A percentile compares a stretch with the other conserved stretches of the same genome.
Evolutionary conservation across 2,113 vertebrate species (phyloP).

Genomic region (Varanus salvator): DNA sequence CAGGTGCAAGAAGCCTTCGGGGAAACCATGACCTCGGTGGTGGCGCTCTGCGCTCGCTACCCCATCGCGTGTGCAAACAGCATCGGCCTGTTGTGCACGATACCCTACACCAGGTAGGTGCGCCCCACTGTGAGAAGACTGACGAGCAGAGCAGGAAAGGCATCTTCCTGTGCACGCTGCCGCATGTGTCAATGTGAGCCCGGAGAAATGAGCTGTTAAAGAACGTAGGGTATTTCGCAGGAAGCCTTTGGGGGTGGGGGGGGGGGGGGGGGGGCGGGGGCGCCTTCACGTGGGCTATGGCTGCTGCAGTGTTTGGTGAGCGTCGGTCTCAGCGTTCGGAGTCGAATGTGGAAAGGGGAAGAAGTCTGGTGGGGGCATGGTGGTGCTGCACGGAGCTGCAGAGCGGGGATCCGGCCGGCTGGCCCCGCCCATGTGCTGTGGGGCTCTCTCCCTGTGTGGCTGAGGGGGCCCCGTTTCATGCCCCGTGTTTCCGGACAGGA

Average conservation of each 20-base stretch:
- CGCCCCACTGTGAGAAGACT: background rate
- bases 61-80: slow-evolving; percentile 98
- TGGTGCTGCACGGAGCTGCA: background rate
- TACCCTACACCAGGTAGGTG: slow-evolving; percentile 92
- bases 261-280: too few relatives aligned
- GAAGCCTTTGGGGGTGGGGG: background rate
- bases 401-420: background rate
- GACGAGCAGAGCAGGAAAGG: background rate
- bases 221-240: background rate
- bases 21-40: slow-evolving; percentile 98
- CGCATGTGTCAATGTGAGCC: background rate
- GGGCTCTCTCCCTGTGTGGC: background rate
- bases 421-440: background rate
- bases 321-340: background rate
- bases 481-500: slow-evolving; percentile 76
- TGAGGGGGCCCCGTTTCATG: background rate
- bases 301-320: background rate
- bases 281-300: too few relatives aligned
- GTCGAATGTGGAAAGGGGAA: background rate
- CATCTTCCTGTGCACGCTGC: background rate
- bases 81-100: slow-evolving; percentile 95
- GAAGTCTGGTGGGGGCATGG: background rate
- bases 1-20: slow-evolving; percentile 98
- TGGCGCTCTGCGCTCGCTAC: slow-evolving; percentile 95
- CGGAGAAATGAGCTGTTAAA: background rate